Base-by-base conservation (phyloP, 2,888 invertebrate species). In the Phasia obesa region DNA sequence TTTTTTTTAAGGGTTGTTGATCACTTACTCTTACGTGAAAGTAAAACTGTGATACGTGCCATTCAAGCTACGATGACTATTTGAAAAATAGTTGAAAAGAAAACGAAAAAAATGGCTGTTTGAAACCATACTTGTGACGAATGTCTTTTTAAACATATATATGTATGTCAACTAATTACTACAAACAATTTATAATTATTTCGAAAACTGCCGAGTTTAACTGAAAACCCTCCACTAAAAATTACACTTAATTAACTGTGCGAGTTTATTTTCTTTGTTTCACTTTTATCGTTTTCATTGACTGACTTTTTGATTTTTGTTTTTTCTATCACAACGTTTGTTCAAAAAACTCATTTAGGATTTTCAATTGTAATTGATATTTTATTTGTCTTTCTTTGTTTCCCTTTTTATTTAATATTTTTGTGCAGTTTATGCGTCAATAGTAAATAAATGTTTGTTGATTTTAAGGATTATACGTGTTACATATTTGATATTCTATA, bases 141-240 rank as follows among this genome's bases (percentile, higher is more conserved):
- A 89, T 89, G 89, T 31, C 78, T 84, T 87, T 89, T 89, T 89
- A 86, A 89, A 85, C 53, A 65, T 44, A n/a, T n/a, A n/a, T n/a
- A n/a, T n/a, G n/a, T n/a, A 75, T 19, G 49, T 55, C 70, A 70
- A 71, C 67, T 76, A 83, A 69, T 75, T 64, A 60, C 59, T 70
- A 65, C 59, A 74, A 65, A 75, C 47, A 73, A 44, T 75, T 84
- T 73, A 57, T 51, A 69, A 59, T 60, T 51, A 57, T 64, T 70
- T 62, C 53, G 35, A 13, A 15, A 55, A 55, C 53, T 47, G 42
- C 23, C n/a, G 25, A 15, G 4, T 31, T 35, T 35, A 35, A 35
- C 35, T 35, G 11, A 11, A 13, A 51, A 73, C 69, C 42, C 73
- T 35, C 64, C 38, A 35, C 23, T n/a, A 35, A 31, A 59, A 71